Conservation (phyloP, 1,140 invertebrate species). For the Saccostrea cuccullata region DNA sequence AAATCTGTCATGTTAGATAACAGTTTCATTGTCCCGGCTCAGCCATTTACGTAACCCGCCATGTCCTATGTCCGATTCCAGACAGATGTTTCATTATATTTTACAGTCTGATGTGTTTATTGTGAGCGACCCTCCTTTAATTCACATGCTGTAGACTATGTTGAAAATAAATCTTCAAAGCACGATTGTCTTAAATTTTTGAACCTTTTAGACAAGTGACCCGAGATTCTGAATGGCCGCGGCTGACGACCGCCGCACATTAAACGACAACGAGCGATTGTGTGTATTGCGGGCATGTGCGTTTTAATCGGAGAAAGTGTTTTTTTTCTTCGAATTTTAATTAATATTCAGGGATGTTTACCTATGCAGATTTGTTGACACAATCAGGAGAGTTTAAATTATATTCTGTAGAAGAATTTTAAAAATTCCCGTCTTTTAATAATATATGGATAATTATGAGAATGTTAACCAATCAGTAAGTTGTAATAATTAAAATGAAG, state of each 20-base stretch:
- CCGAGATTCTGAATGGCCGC: background rate
- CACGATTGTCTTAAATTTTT: slow-evolving; percentile 21
- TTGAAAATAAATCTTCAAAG: background rate
- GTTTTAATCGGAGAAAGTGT: background rate
- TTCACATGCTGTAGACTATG: background rate
- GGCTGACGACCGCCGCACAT: background rate
- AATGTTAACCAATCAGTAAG: no score
- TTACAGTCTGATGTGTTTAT: slow-evolving; percentile 11
- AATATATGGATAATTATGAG: no score
- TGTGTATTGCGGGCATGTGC: background rate
- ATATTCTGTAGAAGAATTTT: no score
- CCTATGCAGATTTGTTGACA: no score
- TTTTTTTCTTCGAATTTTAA: no score
- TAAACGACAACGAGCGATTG: background rate
- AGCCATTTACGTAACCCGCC: slow-evolving; percentile 22
- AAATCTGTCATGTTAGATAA: slow-evolving; percentile 22
- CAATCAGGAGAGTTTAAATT: no score
- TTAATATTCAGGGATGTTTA: no score
- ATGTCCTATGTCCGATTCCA: background rate
- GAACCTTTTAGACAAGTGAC: background rate
- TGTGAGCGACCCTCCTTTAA: background rate
- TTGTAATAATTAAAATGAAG: no score
- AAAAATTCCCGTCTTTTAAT: no score
- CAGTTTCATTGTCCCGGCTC: slow-evolving; percentile 10
- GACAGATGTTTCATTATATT: slow-evolving; percentile 24